Conservation (phyloP, 2,797 vertebrate species). For the Eutrigla gurnardus region DNA sequence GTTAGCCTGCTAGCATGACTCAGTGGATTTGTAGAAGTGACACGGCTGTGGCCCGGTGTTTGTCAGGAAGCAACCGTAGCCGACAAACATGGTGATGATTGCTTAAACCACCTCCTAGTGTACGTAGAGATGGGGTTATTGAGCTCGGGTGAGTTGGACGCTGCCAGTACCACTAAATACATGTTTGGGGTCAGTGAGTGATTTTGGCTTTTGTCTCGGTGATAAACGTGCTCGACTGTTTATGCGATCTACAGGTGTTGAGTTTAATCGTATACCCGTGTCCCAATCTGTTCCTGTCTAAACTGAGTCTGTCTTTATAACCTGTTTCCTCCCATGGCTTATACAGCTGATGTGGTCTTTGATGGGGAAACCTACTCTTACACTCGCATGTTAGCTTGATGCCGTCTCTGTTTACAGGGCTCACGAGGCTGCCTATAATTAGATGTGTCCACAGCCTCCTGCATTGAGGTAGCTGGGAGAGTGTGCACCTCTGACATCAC, state of each 20-base stretch:
- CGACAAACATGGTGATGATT: neutral
- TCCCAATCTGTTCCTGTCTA: neutral
- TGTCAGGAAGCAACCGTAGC: conserved; percentile 10
- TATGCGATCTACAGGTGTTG: conserved; percentile 23
- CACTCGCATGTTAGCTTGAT: neutral
- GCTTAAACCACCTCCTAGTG: too few species aligned
- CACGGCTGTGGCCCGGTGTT: conserved; percentile 65
- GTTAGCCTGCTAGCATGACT: conserved; percentile 85
- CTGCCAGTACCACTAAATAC: neutral
- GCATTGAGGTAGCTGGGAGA: conserved; percentile 29
- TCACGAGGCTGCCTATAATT: conserved; percentile 65
- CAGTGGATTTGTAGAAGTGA: conserved; percentile 81
- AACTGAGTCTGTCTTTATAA: neutral
- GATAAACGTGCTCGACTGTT: conserved; percentile 1
- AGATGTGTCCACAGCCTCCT: conserved; percentile 37
- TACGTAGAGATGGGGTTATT: fast-evolving
- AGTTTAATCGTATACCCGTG: neutral
- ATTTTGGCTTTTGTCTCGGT: conserved; percentile 29
- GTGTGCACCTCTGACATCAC: conserved; percentile 39
- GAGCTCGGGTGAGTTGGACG: neutral
- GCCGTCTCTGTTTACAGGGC: conserved; percentile 15
- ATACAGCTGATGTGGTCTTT: neutral
- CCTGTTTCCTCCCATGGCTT: neutral
- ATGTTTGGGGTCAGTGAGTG: neutral
- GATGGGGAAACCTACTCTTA: neutral